Evolutionary conservation across 2,797 vertebrate species (phyloP).

Genomic region (Crocidura indochinensis): DNA sequence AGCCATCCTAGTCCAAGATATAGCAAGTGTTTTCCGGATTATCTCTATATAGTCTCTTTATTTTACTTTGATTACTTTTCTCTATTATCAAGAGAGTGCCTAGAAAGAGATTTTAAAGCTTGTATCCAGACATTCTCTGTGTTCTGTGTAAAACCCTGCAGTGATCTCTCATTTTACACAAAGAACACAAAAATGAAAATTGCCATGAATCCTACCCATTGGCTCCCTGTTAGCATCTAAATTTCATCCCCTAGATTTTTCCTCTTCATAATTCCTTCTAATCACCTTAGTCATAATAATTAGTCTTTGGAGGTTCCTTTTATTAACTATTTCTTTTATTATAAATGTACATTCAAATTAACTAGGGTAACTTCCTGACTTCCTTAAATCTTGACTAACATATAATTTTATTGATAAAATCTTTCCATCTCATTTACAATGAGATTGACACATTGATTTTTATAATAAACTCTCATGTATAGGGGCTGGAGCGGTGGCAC

Average conservation of each 20-base stretch:
- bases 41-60: background rate
- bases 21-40: background rate
- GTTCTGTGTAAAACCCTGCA: background rate
- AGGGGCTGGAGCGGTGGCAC: too few relatives aligned
- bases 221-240: background rate
- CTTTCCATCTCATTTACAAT: background rate
- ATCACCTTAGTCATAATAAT: background rate
- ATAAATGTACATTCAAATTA: background rate
- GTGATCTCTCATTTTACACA: background rate
- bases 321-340: background rate
- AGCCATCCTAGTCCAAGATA: background rate
- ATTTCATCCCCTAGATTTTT: background rate
- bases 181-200: too few relatives aligned
- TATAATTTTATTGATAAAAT: background rate
- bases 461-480: too few relatives aligned
- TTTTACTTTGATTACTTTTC: background rate
- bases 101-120: background rate
- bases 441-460: too few relatives aligned
- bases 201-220: too few relatives aligned
- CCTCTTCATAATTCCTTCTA: background rate
- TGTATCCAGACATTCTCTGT: background rate
- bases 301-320: background rate
- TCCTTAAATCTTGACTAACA: conserved; percentile 1
- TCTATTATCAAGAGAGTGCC: background rate
- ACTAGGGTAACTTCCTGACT: background rate